Conservation (phyloP, 2,797 vertebrate genomes). For the Megaceryle alcyon region DNA sequence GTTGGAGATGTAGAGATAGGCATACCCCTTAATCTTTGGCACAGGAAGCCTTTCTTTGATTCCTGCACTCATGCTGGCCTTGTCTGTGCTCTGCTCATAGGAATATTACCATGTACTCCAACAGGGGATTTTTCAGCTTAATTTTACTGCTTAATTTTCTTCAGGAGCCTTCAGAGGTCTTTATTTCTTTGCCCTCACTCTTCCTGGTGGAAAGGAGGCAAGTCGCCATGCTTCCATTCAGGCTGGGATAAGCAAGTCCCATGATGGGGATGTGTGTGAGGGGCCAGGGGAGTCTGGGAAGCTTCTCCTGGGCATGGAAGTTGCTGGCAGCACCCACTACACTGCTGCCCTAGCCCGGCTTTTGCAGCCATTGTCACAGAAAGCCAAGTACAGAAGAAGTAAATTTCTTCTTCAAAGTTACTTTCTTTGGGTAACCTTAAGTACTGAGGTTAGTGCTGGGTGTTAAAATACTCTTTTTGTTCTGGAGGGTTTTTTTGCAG, state of each 20-base stretch:
- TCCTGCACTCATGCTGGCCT: neutral
- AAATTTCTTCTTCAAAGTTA: neutral
- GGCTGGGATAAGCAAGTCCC: neutral
- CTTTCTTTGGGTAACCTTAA: neutral
- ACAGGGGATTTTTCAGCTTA: neutral
- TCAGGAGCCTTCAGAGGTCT: neutral
- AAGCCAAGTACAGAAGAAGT: neutral
- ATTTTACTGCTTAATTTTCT: neutral
- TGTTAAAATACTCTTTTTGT: neutral
- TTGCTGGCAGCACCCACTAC: neutral
- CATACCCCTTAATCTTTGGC: neutral
- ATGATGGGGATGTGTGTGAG: rapidly evolving
- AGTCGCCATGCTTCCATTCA: neutral
- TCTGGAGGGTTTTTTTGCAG: neutral
- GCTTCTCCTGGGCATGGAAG: neutral
- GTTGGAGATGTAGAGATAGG: neutral
- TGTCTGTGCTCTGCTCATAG: neutral
- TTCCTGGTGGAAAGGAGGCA: neutral
- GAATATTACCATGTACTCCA: neutral
- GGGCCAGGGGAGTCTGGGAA: rapidly evolving
- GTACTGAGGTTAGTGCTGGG: neutral
- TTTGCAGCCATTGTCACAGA: neutral
- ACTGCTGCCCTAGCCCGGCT: neutral
- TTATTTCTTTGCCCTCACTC: neutral
- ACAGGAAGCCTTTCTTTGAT: neutral